Evolutionary conservation across 2,888 invertebrate species (phyloP), one percentile per base, ranked within the genome.

Genomic region (Gasteruption jaculator): DNA sequence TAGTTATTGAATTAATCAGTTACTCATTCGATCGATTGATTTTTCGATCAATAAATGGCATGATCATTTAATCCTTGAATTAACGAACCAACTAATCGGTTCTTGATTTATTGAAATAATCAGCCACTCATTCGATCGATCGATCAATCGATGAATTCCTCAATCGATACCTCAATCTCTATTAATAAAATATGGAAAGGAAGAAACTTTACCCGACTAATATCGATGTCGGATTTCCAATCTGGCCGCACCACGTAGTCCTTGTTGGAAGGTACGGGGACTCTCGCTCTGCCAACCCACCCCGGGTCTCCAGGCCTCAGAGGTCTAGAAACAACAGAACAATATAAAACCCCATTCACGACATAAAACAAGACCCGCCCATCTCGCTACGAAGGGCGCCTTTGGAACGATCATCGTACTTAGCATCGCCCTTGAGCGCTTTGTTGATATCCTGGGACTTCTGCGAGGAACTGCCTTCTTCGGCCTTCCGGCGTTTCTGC

Each of bases 241-340:
- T 88, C 89, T 10, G 99, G 97, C 35, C 99, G 77, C 54, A 89
- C 84, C 37, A 97, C 88, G 72, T 99, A 99, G 73, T 97, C 97
- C 74, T 93, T 96, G 69, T 86, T 92, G 35, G 94, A 93, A 16
- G 95, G 95, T 66, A 82, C 73, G 15, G 99, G 99, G 42, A 99
- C 97, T 44, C 97, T 79, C 10, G 97, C 97, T 63, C 97, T 78
- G 21, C 86, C 84, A 50, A 95, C 84, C 93, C 93, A 97, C 26
- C 96, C 97, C 52, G 88, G 86, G 67, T 95, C 94, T 44, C 97
- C 97, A 0, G 96, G 96, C 42, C 93, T 79, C 45, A 91, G 72
- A 37, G 82, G 76, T 65, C 85, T 85, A 48, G 8, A 58, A 47
- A 24, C 16, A 39, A 27, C n/a, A n/a, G n/a, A n/a, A n/a, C 6